Percentiles rank a stretch among this genome's conserved stretches.
These are phyloP conservation scores for Zaprionus gabonicus DNA, from an alignment of 1,140 invertebrate species.

Conservation along the genomic window DNA sequence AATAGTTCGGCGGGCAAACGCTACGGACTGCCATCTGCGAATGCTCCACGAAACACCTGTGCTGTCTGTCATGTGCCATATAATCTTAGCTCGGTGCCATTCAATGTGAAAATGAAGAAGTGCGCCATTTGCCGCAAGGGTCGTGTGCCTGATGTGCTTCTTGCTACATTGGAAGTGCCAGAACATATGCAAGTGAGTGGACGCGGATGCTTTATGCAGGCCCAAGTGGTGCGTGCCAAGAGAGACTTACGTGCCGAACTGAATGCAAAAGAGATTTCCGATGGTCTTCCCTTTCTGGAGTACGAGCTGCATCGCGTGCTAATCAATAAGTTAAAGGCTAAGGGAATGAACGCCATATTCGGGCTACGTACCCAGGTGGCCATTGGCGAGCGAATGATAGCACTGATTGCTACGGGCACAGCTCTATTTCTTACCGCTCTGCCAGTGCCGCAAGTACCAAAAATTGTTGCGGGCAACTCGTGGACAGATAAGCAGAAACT, in stretches of 20 bases:
- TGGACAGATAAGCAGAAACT: conserved; percentile 88
- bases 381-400: conserved; percentile 94
- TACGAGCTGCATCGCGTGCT: conserved; percentile 97
- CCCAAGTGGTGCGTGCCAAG: conserved; percentile 92
- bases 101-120: conserved; percentile 86
- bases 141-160: conserved; percentile 95
- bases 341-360: conserved; percentile 97
- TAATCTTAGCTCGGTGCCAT: conserved; percentile 89
- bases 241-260: conserved; percentile 92
- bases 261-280: conserved; percentile 97
- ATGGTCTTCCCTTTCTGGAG: conserved; percentile 96
- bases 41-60: conserved; percentile 76
- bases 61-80: conserved; percentile 93
- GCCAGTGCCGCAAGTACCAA: conserved; percentile 89
- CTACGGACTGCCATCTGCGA: conserved; percentile 52
- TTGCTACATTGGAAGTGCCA: conserved; percentile 95
- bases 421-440: conserved; percentile 91
- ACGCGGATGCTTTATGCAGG: conserved; percentile 90
- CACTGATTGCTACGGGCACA: conserved; percentile 95
- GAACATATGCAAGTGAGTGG: conserved; percentile 89
- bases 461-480: conserved; percentile 88
- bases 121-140: conserved; percentile 91
- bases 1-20: conserved; percentile 62
- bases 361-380: conserved; percentile 93
- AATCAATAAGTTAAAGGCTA: conserved; percentile 95